Base-by-base conservation (phyloP, 2,797 vertebrate species). In the Sternarchorhynchus goeldii region DNA sequence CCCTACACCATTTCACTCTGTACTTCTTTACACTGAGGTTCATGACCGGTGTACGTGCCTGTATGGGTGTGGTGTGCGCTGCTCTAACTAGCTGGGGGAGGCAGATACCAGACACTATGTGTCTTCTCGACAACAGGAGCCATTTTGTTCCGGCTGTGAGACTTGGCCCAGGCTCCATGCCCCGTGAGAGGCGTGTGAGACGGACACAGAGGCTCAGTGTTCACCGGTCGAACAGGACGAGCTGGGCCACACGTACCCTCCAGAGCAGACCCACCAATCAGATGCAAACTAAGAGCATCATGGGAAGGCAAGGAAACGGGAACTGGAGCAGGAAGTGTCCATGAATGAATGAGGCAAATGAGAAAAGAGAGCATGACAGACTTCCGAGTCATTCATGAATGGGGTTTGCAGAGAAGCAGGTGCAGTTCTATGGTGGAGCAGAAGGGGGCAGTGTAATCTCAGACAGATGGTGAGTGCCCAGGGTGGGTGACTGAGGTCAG, bases 361-460 rank as follows among this genome's bases (percentile, higher is more conserved):
- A 18, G 50, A 64, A 55, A 16, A 20, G 17, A 32, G 59, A n/a
- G 68, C 32, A 20, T 72, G 64, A 72, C 16, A 25, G 17, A 45
- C 20, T 4, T 29, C 34, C 17, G 29, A 34, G 56, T 4, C 12
- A 2, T 50, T 14, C 45, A 64, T 29, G 18, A 10, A 17, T 21
- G 14, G 39, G 20, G 34, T 77, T n/a, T 36, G 25, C 12, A 66
- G 20, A 66, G 16, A n/a, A 7, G 16, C 25, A 41, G 17, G 8
- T 75, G 80, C 29, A 60, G n/a, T 82, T 36, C 32, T 20, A 4
- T n/a, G n/a, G 16, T 29, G 6, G 3, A 58, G 10, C 80, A 70
- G 71, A 55, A 82, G 76, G 66, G 65, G 76, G 75, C 76, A 82
- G 71, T 59, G 50, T 82, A 20, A 69, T 74, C 71, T 74, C 75